Base-by-base conservation (phyloP, 2,113 vertebrate genomes). In the Takifugu flavidus region DNA sequence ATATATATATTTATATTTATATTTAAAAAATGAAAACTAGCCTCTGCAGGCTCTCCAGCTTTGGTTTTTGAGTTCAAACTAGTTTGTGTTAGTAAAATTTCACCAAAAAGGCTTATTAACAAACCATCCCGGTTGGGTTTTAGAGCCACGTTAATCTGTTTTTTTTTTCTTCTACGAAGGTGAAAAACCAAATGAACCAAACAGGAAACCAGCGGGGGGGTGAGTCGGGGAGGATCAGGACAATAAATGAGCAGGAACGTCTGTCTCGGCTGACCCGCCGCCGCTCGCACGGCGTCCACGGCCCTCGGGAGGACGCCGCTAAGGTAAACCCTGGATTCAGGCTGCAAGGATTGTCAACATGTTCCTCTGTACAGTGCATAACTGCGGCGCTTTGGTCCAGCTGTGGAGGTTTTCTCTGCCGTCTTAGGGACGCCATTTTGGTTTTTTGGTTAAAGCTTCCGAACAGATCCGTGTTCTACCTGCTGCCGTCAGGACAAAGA, bases 341-440 rank as follows among this genome's bases (percentile, higher is more conserved):
- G 7, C 34, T 11, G 76, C 49, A 80, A 87, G 95, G 96, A 98
- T 99, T 99, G 96, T 99, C 96, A 96, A 94, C 93, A 92, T 92
- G 92, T 94, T 93, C 93, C 90, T 94, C 93, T 97, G 94, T 93
- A 96, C 94, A 96, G 93, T 97, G 94, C 96, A 98, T 95, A 95
- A 93, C 94, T 94, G 93, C 91, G 94, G 94, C 94, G 91, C 96
- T 98, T 99, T 99, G 96, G 96, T 98, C 95, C 95, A 96, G 95
- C 95, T 85, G 89, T 94, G 91, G n/a, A 74, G 93, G 92, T 93
- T 81, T 79, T 80, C 74, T 92, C 92, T 91, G 72, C 80, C 84
- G 87, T 77, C 57, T 70, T 71, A 51, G 62, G 20, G 20, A 20
- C 20, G 20, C 20, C 20, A 20, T 20, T 39, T 4, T 26, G 49